Percentiles rank a stretch among this genome's conserved stretches.
phyloP scores from a whole-genome alignment of 2,888 invertebrate genomes.

The Shargacucullia verbasci region DNA sequence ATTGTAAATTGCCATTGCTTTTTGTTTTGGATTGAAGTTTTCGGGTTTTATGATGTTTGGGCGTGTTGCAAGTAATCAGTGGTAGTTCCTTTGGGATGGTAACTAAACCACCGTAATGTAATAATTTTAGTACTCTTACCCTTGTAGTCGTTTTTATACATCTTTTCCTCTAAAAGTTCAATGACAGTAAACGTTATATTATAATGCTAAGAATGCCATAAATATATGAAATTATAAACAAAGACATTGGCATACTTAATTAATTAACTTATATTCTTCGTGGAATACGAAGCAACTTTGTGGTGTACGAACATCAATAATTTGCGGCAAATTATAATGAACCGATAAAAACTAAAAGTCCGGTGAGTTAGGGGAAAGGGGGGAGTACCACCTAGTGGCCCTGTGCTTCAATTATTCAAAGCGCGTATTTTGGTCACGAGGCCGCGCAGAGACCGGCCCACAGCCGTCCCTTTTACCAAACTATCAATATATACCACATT shows the following conservation, averaged over 20 bases:
- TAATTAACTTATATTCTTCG: conserved; percentile 10
- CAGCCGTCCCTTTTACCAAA: conserved; percentile 61
- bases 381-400: conserved; percentile 61
- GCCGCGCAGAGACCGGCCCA: conserved; percentile 66
- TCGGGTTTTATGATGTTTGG: neutral
- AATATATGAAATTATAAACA: neutral
- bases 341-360: conserved; percentile 73
- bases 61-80: neutral
- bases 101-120: neutral
- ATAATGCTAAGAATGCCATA: no score
- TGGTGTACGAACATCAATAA: conserved; percentile 47
- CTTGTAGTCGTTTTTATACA: neutral
- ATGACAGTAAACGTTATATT: no score
- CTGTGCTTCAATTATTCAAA: conserved; percentile 82
- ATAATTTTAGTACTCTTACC: neutral
- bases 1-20: conserved; percentile 47
- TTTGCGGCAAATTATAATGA: conserved; percentile 65
- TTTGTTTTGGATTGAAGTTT: conserved; percentile 6
- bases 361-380: conserved; percentile 52
- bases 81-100: neutral
- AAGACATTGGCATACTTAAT: conserved; percentile 27
- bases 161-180: no score
- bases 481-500: conserved; percentile 62
- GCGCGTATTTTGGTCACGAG: conserved; percentile 86
- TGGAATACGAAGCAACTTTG: neutral